These are phyloP conservation scores for Leptopilina drosophilae DNA, from an alignment of 2,888 invertebrate species.

Conservation along the genomic window DNA sequence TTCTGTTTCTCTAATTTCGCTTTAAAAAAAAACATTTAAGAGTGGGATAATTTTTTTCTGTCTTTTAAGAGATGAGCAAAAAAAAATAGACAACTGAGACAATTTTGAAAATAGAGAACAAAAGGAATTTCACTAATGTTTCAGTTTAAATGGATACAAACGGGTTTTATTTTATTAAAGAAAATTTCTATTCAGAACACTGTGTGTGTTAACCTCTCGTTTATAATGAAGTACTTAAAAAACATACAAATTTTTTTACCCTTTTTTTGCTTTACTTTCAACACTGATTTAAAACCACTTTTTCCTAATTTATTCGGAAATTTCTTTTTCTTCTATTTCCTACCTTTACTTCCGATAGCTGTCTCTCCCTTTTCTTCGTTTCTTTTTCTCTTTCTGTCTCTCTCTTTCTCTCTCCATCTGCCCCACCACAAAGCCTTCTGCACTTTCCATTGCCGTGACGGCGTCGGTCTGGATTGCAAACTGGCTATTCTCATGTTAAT, in stretches of 20 bases:
- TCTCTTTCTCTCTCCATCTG: too few relatives aligned
- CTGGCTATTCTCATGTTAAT: conserved; percentile 61
- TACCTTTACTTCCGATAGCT: conserved; percentile 46
- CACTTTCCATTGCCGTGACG: conserved; percentile 36
- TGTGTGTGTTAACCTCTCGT: neutral
- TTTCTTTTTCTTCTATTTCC: conserved; percentile 26
- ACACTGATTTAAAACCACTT: conserved; percentile 32
- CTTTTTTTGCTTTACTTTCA: neutral
- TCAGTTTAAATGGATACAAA: neutral
- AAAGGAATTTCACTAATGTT: too few relatives aligned
- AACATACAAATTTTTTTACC: neutral
- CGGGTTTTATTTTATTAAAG: neutral
- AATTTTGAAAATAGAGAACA: too few relatives aligned
- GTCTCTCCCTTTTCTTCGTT: conserved; percentile 4
- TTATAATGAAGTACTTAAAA: conserved; percentile 16
- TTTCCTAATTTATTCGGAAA: conserved; percentile 32
- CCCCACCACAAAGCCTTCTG: conserved; percentile 2
- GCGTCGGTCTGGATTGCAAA: conserved; percentile 47
- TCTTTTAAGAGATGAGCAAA: too few relatives aligned
- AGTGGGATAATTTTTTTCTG: too few relatives aligned
- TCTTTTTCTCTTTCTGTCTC: neutral
- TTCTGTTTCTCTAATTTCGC: too few relatives aligned
- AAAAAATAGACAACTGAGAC: too few relatives aligned
- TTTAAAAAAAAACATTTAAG: too few relatives aligned
- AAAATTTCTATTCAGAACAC: conserved; percentile 1